phyloP scores from a whole-genome alignment of 2,888 invertebrate species.

The Athrips mouffetella region DNA sequence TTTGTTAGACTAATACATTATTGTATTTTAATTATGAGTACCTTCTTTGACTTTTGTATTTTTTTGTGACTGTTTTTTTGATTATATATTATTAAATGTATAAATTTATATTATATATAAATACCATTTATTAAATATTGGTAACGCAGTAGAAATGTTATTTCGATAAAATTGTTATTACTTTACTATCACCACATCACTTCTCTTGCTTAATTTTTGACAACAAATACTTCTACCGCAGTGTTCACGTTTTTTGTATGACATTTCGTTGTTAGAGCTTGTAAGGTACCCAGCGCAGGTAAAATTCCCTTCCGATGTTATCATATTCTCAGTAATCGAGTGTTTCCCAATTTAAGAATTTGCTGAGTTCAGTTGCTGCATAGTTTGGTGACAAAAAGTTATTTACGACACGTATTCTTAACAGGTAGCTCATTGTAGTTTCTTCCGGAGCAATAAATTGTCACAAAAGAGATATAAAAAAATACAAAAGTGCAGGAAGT shows the following conservation, averaged over 20 bases:
- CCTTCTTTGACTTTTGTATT: too few relatives aligned
- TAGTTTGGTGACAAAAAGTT: constrained; percentile 26
- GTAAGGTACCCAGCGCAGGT: constrained; percentile 32
- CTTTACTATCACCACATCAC: too few relatives aligned
- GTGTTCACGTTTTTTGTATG: not conserved
- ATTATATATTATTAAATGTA: too few relatives aligned
- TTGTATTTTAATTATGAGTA: too few relatives aligned
- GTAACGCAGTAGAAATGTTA: too few relatives aligned
- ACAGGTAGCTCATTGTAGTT: not conserved
- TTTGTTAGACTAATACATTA: too few relatives aligned
- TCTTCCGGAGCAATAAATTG: constrained; percentile 4
- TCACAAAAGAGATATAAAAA: not conserved
- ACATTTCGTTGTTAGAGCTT: constrained; percentile 10
- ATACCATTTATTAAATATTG: too few relatives aligned
- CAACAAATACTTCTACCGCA: not conserved
- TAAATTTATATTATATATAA: too few relatives aligned
- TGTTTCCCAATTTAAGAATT: not conserved
- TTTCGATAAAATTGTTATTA: too few relatives aligned
- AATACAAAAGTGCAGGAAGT: constrained; percentile 5
- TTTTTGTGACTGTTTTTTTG: too few relatives aligned
- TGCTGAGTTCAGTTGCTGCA: not conserved
- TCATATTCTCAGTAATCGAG: not conserved
- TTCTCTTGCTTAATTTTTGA: not conserved
- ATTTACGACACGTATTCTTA: not conserved
- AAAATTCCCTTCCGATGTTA: constrained; percentile 21